Conservation (phyloP, 1,140 invertebrate genomes). For the Drosophila tani region DNA sequence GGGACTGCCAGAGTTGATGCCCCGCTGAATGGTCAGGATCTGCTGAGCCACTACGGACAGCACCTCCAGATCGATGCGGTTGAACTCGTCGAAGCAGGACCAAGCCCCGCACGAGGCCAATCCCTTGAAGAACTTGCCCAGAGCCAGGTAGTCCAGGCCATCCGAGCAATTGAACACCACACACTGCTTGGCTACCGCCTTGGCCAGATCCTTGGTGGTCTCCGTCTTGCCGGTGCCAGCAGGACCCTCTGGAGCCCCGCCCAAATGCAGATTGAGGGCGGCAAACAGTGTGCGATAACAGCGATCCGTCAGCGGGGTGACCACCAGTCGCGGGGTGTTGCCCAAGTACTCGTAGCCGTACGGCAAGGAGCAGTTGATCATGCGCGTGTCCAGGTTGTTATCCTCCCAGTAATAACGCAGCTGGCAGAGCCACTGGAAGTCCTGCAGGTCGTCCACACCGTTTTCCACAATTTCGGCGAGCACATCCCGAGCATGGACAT, state of each 20-base stretch:
- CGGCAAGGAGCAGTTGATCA: slow-evolving; percentile 95
- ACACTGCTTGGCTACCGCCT: slow-evolving; percentile 98
- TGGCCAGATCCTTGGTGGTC: slow-evolving; percentile 98
- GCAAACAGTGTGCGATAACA: slow-evolving; percentile 97
- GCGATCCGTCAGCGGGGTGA: slow-evolving; percentile 95
- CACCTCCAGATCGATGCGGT: slow-evolving; percentile 93
- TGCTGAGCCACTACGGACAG: slow-evolving; percentile 97
- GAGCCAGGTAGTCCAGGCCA: slow-evolving; percentile 95
- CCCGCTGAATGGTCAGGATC: slow-evolving; percentile 92
- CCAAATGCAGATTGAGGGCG: slow-evolving; percentile 93
- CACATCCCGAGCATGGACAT: slow-evolving; percentile 96
- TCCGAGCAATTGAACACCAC: slow-evolving; percentile 98
- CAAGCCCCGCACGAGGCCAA: slow-evolving; percentile 97
- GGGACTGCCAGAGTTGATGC: slow-evolving; percentile 91
- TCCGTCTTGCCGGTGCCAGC: slow-evolving; percentile 98
- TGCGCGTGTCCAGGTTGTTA: slow-evolving; percentile 90
- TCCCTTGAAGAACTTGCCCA: slow-evolving; percentile 99
- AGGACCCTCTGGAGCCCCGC: slow-evolving; percentile 96
- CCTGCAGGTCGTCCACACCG: slow-evolving; percentile 88
- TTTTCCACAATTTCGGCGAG: slow-evolving; percentile 89
- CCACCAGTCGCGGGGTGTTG: slow-evolving; percentile 94
- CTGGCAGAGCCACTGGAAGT: slow-evolving; percentile 97
- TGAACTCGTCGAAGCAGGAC: slow-evolving; percentile 99
- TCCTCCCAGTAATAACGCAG: slow-evolving; percentile 98
- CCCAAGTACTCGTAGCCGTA: slow-evolving; percentile 99